Evolutionary conservation across 2,888 invertebrate species (phyloP).

Genomic region (Macrophya alboannulata): DNA sequence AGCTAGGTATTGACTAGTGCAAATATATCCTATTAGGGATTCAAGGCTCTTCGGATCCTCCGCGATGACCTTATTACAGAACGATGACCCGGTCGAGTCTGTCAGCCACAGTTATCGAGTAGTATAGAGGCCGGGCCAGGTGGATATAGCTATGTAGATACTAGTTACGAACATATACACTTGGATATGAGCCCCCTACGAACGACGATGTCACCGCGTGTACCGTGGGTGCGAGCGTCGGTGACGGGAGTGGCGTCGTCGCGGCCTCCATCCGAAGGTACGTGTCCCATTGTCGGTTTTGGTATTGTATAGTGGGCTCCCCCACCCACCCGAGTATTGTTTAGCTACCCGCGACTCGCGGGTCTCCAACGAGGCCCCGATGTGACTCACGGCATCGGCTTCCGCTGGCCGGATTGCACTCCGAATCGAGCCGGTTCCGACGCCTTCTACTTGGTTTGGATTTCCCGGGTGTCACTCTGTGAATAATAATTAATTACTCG

Average conservation of each 20-base stretch:
- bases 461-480: constrained; percentile 53
- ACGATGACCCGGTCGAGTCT: constrained; percentile 45
- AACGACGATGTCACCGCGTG: constrained; percentile 31
- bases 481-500: constrained; percentile 50
- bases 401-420: constrained; percentile 66
- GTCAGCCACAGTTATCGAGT: constrained; percentile 51
- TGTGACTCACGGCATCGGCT: constrained; percentile 74
- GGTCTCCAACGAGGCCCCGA: constrained; percentile 59
- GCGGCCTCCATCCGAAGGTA: constrained; percentile 67
- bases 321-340: constrained; percentile 70
- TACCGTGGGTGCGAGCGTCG: constrained; percentile 59
- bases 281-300: constrained; percentile 72
- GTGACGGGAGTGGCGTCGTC: constrained; percentile 65
- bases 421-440: constrained; percentile 63
- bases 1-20: constrained; percentile 16
- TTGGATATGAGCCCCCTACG: constrained; percentile 33
- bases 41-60: constrained; percentile 41
- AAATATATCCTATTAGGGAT: constrained; percentile 9
- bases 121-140: constrained; percentile 38
- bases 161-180: constrained; percentile 3
- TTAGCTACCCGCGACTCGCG: constrained; percentile 71
- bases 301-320: constrained; percentile 63
- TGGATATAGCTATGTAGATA: constrained; percentile 42
- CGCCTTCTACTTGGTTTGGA: constrained; percentile 56
- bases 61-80: constrained; percentile 49